Conservation (phyloP, 2,888 invertebrate species). For the Bibio marci region DNA sequence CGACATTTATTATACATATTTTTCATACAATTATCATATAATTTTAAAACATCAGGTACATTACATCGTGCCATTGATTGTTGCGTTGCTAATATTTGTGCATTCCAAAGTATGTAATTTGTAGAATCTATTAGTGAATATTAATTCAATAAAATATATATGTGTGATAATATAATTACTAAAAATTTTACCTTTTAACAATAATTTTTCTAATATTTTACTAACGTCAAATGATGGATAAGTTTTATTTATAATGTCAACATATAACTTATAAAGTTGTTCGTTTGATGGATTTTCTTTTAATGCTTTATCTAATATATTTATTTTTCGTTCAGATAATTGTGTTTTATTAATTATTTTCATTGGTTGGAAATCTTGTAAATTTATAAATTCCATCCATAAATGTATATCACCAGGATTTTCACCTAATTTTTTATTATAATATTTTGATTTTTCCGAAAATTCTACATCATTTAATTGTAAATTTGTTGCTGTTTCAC, state of each 20-base stretch:
- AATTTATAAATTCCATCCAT: slow-evolving; percentile 42
- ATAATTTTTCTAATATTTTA: slow-evolving; percentile 28
- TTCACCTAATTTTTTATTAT: slow-evolving; percentile 33
- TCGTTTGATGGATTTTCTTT: slow-evolving; percentile 36
- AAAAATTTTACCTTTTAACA: slow-evolving; percentile 35
- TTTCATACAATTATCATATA: slow-evolving; percentile 33
- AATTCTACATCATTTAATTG: slow-evolving; percentile 30
- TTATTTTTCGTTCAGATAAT: slow-evolving; percentile 37
- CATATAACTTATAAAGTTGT: slow-evolving; percentile 28
- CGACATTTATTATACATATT: slow-evolving; percentile 21
- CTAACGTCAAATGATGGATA: slow-evolving; percentile 42
- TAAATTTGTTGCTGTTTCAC: slow-evolving; percentile 14
- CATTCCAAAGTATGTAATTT: slow-evolving; percentile 23
- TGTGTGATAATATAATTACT: not conserved
- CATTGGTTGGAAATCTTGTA: slow-evolving; percentile 31
- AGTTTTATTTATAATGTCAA: slow-evolving; percentile 27
- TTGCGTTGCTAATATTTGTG: slow-evolving; percentile 24
- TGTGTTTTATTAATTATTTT: slow-evolving; percentile 19
- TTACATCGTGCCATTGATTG: slow-evolving; percentile 44
- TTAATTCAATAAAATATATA: not conserved
- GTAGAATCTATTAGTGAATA: slow-evolving; percentile 15
- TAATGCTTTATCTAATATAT: slow-evolving; percentile 42
- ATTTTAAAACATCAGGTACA: slow-evolving; percentile 35
- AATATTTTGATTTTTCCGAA: slow-evolving; percentile 32
- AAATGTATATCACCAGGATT: slow-evolving; percentile 34